Evolutionary conservation across 1,140 invertebrate species (phyloP).

Genomic region (Agrypnia vestita): DNA sequence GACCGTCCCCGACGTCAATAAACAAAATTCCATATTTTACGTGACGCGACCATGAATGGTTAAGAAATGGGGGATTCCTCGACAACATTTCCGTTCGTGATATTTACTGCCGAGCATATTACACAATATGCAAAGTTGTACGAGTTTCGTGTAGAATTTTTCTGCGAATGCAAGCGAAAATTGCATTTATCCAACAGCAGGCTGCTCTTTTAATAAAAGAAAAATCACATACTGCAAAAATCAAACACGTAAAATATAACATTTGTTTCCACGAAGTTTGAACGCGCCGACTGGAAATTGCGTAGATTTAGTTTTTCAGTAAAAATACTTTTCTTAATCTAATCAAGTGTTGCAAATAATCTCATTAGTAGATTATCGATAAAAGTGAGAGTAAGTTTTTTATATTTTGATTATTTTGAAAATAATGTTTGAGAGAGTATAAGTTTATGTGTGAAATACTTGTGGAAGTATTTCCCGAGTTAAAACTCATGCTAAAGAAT

Average conservation of each 20-base stretch:
- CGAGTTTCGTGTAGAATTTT: slow-evolving; percentile 1
- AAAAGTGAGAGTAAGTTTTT: too few relatives aligned
- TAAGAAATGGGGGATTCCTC: not conserved
- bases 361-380: too few relatives aligned
- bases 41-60: slow-evolving; percentile 43
- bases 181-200: too few relatives aligned
- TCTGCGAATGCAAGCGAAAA: not conserved
- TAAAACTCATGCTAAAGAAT: too few relatives aligned
- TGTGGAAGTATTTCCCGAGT: too few relatives aligned
- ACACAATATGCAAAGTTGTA: not conserved
- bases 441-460: too few relatives aligned
- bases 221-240: too few relatives aligned
- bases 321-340: not conserved
- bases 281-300: not conserved
- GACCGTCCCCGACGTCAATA: slow-evolving; percentile 55
- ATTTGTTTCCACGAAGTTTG: not conserved
- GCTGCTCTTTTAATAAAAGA: too few relatives aligned
- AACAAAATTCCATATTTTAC: slow-evolving; percentile 60
- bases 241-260: not conserved
- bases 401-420: too few relatives aligned
- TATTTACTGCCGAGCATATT: slow-evolving; percentile 20
- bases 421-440: too few relatives aligned
- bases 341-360: too few relatives aligned
- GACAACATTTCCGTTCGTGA: slow-evolving; percentile 21
- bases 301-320: not conserved